These are phyloP conservation scores for Scarus forsteni DNA, from an alignment of 2,797 vertebrate genomes.

Conservation along the genomic window DNA sequence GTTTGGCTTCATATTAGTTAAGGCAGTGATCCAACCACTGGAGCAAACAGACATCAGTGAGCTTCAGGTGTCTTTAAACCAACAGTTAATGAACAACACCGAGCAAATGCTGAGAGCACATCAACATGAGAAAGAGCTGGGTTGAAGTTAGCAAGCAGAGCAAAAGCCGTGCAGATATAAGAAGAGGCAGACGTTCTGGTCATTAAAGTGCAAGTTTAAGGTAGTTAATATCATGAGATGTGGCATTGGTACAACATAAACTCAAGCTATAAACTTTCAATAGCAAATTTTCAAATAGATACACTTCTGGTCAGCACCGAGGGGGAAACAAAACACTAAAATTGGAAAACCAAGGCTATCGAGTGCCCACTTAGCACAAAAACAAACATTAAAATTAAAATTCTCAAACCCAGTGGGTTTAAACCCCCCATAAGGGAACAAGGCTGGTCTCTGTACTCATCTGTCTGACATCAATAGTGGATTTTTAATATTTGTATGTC, in stretches of 20 bases:
- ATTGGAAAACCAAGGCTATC: too few species aligned
- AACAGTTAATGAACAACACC: neutral
- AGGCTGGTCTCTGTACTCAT: too few species aligned
- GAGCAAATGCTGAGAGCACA: neutral
- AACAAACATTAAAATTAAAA: too few species aligned
- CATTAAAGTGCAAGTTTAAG: neutral
- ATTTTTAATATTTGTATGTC: too few species aligned
- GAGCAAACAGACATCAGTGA: constrained; percentile 22
- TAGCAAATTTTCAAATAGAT: constrained; percentile 1
- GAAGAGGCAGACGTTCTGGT: neutral
- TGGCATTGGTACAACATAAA: neutral
- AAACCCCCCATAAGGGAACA: too few species aligned
- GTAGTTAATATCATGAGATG: neutral
- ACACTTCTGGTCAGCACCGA: too few species aligned
- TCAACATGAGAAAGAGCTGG: neutral
- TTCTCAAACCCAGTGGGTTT: too few species aligned
- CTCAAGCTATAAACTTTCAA: neutral
- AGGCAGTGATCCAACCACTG: constrained; percentile 93
- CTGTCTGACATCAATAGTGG: too few species aligned
- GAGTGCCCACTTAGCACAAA: too few species aligned
- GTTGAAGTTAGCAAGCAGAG: neutral
- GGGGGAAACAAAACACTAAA: too few species aligned
- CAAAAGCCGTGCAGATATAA: neutral
- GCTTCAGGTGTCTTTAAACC: neutral
- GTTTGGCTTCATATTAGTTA: constrained; percentile 57